Conservation (phyloP, 2,113 vertebrate species). For the Monarcha castaneiventris region DNA sequence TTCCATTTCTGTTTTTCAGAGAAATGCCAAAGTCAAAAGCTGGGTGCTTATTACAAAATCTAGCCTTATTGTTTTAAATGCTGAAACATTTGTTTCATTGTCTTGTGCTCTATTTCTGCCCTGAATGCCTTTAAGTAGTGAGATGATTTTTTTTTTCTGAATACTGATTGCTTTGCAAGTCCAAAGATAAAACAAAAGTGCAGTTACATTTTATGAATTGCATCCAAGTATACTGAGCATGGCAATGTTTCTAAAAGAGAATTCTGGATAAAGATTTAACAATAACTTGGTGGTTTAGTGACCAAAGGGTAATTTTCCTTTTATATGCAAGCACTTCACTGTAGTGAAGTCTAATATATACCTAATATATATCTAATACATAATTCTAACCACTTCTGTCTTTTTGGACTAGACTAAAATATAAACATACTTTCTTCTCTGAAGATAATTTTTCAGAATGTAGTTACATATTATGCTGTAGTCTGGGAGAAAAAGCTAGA, state of each 20-base stretch:
- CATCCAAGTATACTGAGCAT: background rate
- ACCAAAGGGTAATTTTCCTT: background rate
- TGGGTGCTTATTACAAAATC: background rate
- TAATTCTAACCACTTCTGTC: background rate
- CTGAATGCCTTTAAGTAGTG: background rate
- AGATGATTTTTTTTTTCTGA: background rate
- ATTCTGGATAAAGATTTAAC: background rate
- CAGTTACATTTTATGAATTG: background rate
- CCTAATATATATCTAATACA: background rate
- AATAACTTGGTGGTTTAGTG: background rate
- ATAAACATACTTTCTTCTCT: background rate
- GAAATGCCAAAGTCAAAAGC: background rate
- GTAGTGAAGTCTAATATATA: background rate
- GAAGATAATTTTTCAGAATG: background rate
- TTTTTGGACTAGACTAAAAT: background rate
- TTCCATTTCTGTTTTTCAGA: background rate
- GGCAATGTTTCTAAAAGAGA: background rate
- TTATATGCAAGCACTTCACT: background rate
- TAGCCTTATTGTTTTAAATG: conserved; percentile 13
- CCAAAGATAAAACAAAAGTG: background rate
- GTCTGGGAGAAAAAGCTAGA: background rate
- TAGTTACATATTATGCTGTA: background rate
- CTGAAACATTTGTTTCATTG: background rate
- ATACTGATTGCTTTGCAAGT: background rate
- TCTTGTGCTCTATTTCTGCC: background rate